Base-by-base conservation (phyloP, 2,888 invertebrate genomes). In the Polydrusus pterygomalis region DNA sequence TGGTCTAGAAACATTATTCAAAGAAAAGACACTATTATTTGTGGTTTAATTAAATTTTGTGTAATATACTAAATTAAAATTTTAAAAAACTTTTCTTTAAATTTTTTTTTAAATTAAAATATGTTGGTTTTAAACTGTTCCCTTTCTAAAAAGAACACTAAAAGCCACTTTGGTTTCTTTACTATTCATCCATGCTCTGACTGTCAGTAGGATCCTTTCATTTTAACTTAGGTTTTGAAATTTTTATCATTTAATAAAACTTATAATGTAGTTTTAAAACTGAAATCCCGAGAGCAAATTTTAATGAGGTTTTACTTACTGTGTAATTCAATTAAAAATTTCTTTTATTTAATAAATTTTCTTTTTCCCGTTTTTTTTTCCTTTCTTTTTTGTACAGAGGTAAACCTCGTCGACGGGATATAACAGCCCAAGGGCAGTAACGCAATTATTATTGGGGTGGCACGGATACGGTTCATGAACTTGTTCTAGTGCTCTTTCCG, bases 381-480 rank as follows among this genome's bases (percentile, higher is more conserved):
- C 38, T 60, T 38, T 38, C 18, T 8, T 9, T 38, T 10, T 58
- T 38, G 30, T 54, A 54, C 54, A n/a, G 54, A 54, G 30, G 58
- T 60, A 60, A 60, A 60, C 58, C 18, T 38, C 58, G 58, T 60
- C 38, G 9, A 17, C 58, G n/a, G 10, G 15, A 60, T 17, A 60
- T 38, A 58, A 60, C 58, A 60, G 38, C 38, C 30, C 58, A 60
- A 60, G 58, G 58, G 58, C 58, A 60, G 38, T 60, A 60, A 60
- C 58, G 58, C 38, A 60, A 60, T 60, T 60, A 60, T 60, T 60
- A 60, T 60, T 60, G 58, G 58, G 58, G 58, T 60, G 58, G 58
- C 58, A 60, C 58, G 58, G 58, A 60, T 60, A 60, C 38, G 58
- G 58, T 60, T 60, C 58, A 60, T 60, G 58, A 38, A 60, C 58